Conservation (phyloP, 2,113 vertebrate species). For the Spermophilus dauricus region DNA sequence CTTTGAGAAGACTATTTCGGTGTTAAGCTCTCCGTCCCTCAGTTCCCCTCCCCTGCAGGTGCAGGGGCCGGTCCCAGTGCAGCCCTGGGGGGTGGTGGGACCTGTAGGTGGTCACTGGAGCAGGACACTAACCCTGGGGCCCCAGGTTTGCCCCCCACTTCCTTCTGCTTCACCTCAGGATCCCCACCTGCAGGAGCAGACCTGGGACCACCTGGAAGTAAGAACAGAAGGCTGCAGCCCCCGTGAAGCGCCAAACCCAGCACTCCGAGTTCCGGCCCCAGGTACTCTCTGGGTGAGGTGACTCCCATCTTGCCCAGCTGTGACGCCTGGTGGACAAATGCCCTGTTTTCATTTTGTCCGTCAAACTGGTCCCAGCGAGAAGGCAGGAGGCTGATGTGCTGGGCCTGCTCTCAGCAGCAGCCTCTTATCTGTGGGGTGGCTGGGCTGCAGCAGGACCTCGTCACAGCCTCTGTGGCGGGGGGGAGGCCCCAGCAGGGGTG, state of each 20-base stretch:
- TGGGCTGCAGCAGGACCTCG: neutral
- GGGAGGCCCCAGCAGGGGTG: accelerated
- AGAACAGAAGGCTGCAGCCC: neutral
- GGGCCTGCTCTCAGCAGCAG: neutral
- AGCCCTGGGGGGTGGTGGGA: neutral
- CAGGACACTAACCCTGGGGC: neutral
- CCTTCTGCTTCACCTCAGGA: neutral
- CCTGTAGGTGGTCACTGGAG: too few relatives aligned
- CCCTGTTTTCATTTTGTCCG: neutral
- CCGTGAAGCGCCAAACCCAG: too few relatives aligned
- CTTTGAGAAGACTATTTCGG: neutral
- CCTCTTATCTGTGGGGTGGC: accelerated
- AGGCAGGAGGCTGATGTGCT: neutral
- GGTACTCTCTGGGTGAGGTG: too few relatives aligned
- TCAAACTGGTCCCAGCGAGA: neutral
- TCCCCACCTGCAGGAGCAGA: too few relatives aligned
- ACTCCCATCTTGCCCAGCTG: neutral
- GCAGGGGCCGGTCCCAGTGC: neutral
- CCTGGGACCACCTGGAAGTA: neutral
- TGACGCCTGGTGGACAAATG: neutral
- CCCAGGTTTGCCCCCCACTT: too few relatives aligned
- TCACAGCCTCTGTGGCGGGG: neutral
- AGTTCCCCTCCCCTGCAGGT: too few relatives aligned
- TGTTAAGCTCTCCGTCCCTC: too few relatives aligned
- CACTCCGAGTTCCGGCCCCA: neutral